These are phyloP conservation scores for Sinosuthora webbiana DNA, from an alignment of 2,113 vertebrate genomes.

Conservation along the genomic window DNA sequence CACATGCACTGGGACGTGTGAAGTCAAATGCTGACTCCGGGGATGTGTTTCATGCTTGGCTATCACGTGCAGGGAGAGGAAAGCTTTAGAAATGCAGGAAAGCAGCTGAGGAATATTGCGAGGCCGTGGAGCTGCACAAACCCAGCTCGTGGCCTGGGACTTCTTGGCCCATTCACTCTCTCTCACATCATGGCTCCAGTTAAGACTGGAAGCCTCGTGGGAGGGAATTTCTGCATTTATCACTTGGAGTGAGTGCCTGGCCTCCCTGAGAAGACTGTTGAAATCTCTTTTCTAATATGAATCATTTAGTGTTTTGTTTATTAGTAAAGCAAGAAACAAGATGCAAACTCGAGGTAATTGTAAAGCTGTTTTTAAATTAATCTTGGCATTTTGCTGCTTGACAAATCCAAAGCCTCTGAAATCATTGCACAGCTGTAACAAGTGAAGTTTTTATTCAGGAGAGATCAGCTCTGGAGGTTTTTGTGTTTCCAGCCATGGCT, in stretches of 20 bases:
- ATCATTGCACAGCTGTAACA: background rate
- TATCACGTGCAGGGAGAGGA: background rate
- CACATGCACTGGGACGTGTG: background rate
- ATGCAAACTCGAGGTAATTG: background rate
- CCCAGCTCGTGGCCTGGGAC: background rate
- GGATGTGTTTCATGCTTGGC: background rate
- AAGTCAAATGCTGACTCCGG: background rate
- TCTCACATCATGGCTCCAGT: background rate
- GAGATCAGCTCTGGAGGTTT: background rate
- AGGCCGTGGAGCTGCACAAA: background rate
- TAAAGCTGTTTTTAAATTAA: background rate
- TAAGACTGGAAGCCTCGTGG: background rate
- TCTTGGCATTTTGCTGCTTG: constrained; percentile 1
- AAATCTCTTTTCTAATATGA: background rate
- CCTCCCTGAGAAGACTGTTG: background rate
- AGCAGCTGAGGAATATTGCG: background rate
- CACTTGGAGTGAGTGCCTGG: rapidly evolving
- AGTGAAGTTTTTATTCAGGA: background rate
- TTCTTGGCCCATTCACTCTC: background rate
- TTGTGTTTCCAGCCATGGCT: background rate
- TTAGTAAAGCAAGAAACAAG: background rate
- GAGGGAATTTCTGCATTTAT: background rate
- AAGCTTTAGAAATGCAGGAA: background rate
- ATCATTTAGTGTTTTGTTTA: background rate
- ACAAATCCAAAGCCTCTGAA: background rate